Evolutionary conservation across 2,888 invertebrate genomes (phyloP).

Genomic region (Margaritifera margaritifera): DNA sequence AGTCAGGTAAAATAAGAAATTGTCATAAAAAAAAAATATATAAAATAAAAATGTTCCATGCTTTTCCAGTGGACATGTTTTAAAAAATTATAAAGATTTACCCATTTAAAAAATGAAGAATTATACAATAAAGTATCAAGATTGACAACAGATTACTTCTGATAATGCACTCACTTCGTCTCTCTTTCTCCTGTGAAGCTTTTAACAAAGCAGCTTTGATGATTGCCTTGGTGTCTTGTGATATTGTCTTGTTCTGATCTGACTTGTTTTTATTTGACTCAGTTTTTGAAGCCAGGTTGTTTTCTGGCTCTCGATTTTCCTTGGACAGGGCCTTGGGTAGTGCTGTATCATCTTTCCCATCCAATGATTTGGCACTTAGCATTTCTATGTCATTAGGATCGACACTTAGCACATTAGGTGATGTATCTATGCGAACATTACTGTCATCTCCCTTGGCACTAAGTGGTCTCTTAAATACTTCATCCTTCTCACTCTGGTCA

Average conservation of each 20-base stretch:
- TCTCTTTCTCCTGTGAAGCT: slow-evolving; percentile 36
- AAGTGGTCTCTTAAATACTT: slow-evolving; percentile 42
- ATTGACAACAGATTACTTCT: not conserved
- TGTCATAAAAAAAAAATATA: too few species aligned
- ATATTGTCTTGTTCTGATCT: slow-evolving; percentile 55
- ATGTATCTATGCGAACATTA: slow-evolving; percentile 38
- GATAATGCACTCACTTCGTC: slow-evolving; percentile 40
- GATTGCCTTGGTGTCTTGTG: slow-evolving; percentile 61
- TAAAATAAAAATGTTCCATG: too few species aligned
- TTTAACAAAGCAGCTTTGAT: slow-evolving; percentile 65
- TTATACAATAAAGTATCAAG: too few species aligned
- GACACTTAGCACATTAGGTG: slow-evolving; percentile 19
- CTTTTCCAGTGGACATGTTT: too few species aligned
- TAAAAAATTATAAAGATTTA: too few species aligned
- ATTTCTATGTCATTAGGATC: slow-evolving; percentile 62
- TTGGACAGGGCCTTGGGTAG: slow-evolving; percentile 17
- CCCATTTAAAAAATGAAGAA: too few species aligned
- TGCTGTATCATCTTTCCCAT: slow-evolving; percentile 21
- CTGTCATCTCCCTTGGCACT: slow-evolving; percentile 31
- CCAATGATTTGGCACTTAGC: slow-evolving; percentile 63
- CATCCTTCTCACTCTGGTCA: slow-evolving; percentile 19
- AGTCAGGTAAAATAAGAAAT: too few species aligned
- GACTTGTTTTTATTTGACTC: slow-evolving; percentile 14
- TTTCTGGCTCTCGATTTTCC: slow-evolving; percentile 33
- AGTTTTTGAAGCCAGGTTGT: slow-evolving; percentile 8